Evolutionary conservation across 2,797 vertebrate genomes (phyloP), one percentile per base, ranked within the genome.

Genomic region (Melanotaenia maccullochi): DNA sequence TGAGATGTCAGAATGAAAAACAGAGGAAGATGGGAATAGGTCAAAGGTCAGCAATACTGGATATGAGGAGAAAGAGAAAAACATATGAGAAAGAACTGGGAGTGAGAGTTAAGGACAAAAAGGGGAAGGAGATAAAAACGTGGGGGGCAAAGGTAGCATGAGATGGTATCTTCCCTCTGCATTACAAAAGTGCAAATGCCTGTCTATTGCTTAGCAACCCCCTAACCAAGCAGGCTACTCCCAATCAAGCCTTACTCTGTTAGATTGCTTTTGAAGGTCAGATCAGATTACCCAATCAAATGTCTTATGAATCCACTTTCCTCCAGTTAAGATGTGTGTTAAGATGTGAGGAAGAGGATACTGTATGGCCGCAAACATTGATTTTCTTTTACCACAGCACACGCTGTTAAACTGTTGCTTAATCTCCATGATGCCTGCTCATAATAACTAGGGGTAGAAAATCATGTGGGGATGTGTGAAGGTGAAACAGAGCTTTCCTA

Each of bases 131-230:
- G 62, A 52, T 68, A 79, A 59, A 76, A 75, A 66, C 56, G 63
- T 62, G 69, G 67, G 75, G 60, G 59, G 70, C 18, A 32, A 66
- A 67, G 69, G 74, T 28, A 68, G 61, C 59, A 56, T 60, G 51
- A 20, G 16, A 56, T 66, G 54, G 65, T 36, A 54, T 60, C 73
- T 67, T 16, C 64, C 20, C 82, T 85, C 84, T 73, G 68, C 68
- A 71, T 83, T 69, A 90, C 89, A 92, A 89, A 90, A 87, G 86
- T 80, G 66, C 54, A 25, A 85, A 78, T 88, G 86, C 89, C 79
- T 79, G 72, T 78, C 73, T 68, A 64, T 86, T 69, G 5, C 74
- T 83, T 87, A 86, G 83, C 83, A 83, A 70, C 62, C 71, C 47
- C 35, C 72, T 86, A 81, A 89, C 86, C 85, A 22, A 72, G 68